Conservation (phyloP, 2,888 invertebrate genomes). For the Axea sp. region DNA sequence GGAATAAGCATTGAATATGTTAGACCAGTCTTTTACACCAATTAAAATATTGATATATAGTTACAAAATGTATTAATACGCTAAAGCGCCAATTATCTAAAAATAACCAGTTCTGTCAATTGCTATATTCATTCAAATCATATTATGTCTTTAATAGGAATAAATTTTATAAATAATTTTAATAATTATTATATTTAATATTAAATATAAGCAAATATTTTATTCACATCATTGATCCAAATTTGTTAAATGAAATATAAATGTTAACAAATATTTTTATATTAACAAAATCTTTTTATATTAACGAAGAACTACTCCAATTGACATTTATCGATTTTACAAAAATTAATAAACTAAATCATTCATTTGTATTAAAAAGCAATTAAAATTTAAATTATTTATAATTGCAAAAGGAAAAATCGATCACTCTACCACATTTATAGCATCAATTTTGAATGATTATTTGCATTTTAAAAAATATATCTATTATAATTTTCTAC, state of each 20-base stretch:
- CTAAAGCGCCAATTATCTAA: too few relatives aligned
- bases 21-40: too few relatives aligned
- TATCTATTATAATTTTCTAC: constrained; percentile 5
- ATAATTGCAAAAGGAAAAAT: not conserved
- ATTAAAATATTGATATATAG: too few relatives aligned
- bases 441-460: constrained; percentile 4
- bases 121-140: too few relatives aligned
- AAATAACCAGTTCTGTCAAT: not conserved
- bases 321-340: not conserved
- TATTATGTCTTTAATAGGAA: too few relatives aligned
- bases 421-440: not conserved
- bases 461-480: constrained; percentile 15
- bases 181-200: not conserved
- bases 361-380: not conserved
- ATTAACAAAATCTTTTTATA: not conserved
- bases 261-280: not conserved
- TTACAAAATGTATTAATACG: too few relatives aligned
- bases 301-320: not conserved
- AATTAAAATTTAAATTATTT: not conserved
- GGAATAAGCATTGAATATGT: too few relatives aligned
- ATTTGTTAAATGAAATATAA: too few relatives aligned
- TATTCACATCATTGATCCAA: not conserved
- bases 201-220: not conserved
- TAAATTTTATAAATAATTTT: too few relatives aligned
- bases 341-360: constrained; percentile 11